Evolutionary conservation across 2,113 vertebrate genomes (phyloP).

Genomic region (Elgaria multicarinata): DNA sequence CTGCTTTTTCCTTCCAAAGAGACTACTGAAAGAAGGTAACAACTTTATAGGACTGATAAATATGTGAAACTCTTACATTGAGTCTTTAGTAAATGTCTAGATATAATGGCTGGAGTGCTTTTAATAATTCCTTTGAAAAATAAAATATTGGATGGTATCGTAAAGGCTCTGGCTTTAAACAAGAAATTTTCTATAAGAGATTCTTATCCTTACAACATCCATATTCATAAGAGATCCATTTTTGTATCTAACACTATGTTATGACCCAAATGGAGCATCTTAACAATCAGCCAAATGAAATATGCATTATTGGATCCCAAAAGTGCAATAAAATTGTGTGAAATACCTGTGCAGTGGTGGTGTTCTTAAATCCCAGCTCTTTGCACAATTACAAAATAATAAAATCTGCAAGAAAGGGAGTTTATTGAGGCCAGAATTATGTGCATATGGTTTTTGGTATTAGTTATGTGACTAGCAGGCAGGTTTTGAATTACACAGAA

Average conservation of each 20-base stretch:
- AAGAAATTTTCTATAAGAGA: not conserved
- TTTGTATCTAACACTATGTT: not conserved
- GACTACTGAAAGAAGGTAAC: not conserved
- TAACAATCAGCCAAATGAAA: not conserved
- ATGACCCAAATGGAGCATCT: not conserved
- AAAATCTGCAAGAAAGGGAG: conserved; percentile 27
- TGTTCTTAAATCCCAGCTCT: conserved; percentile 1
- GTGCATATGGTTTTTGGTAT: conserved; percentile 31
- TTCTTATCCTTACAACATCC: not conserved
- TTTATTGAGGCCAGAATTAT: conserved; percentile 30
- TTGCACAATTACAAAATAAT: not conserved
- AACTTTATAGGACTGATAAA: not conserved
- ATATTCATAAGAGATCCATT: not conserved
- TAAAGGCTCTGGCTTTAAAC: not conserved
- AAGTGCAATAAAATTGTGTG: not conserved
- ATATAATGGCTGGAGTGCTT: not conserved
- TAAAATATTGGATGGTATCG: not conserved
- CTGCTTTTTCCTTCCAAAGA: not conserved
- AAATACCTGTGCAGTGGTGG: conserved; percentile 15
- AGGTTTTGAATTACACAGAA: conserved; percentile 55
- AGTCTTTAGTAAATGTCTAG: not conserved
- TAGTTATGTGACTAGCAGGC: conserved; percentile 37
- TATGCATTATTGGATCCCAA: not conserved
- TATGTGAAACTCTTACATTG: not conserved
- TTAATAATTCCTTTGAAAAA: not conserved